phyloP scores from a whole-genome alignment of 2,888 invertebrate species.

The Drosophila melanosoma region DNA sequence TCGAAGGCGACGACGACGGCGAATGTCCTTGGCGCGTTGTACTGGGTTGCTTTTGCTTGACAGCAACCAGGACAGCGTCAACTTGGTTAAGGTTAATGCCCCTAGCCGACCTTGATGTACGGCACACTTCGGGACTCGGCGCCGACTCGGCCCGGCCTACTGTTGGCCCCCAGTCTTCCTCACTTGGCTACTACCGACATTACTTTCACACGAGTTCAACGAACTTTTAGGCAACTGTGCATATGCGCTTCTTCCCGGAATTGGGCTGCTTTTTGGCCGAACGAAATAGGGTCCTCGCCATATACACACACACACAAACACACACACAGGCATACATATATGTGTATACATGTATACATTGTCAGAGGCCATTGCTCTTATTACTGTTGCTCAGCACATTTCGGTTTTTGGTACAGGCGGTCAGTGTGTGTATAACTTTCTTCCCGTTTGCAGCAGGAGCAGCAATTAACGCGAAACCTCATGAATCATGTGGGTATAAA shows the following conservation, averaged over 20 bases:
- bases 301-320: constrained; percentile 5
- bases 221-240: constrained; percentile 70
- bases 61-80: constrained; percentile 67
- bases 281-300: constrained; percentile 39
- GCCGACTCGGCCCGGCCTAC: constrained; percentile 62
- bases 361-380: constrained; percentile 50
- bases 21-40: constrained; percentile 71
- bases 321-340: not conserved
- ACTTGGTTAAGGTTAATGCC: constrained; percentile 82
- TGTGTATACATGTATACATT: constrained; percentile 36
- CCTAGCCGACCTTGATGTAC: constrained; percentile 83
- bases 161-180: constrained; percentile 36
- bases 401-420: constrained; percentile 54
- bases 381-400: constrained; percentile 66
- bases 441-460: constrained; percentile 55
- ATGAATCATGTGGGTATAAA: constrained; percentile 72
- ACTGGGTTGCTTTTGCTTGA: constrained; percentile 47
- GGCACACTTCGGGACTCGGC: constrained; percentile 74
- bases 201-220: constrained; percentile 74
- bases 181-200: constrained; percentile 42
- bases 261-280: constrained; percentile 25
- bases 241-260: constrained; percentile 32
- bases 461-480: constrained; percentile 28
- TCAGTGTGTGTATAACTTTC: constrained; percentile 63
- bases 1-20: constrained; percentile 20